Evolutionary conservation across 2,797 vertebrate genomes (phyloP).

Genomic region (Ctenopoma kingsleyae): DNA sequence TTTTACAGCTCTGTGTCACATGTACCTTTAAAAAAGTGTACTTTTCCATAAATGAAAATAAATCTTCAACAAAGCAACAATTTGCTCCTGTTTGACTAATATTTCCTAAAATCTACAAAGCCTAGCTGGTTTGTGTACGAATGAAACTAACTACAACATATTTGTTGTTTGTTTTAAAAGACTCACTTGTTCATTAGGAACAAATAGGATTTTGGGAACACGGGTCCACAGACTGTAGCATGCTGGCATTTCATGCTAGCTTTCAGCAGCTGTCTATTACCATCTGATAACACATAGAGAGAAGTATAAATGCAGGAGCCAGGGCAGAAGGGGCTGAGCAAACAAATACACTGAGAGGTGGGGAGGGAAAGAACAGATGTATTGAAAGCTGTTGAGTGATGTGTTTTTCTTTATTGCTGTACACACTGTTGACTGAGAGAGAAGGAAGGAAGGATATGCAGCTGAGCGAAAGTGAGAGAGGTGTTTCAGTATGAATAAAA

Average conservation of each 20-base stretch:
- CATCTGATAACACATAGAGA: conserved; percentile 52
- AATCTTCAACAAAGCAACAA: background rate
- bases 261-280: conserved; percentile 76
- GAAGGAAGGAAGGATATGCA: conserved; percentile 28
- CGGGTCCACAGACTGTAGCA: conserved; percentile 16
- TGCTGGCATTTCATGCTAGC: conserved; percentile 51
- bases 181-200: background rate
- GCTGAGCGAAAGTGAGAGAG: conserved; percentile 17
- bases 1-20: too few species aligned
- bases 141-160: background rate
- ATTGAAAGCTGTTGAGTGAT: conserved; percentile 76
- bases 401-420: conserved; percentile 61
- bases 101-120: background rate
- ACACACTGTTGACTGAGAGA: conserved; percentile 48
- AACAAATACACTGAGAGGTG: conserved; percentile 66
- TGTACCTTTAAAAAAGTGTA: background rate
- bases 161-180: background rate
- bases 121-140: background rate
- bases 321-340: conserved; percentile 63
- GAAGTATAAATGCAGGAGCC: conserved; percentile 49
- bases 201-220: background rate
- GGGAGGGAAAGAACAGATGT: conserved; percentile 49
- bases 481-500: conserved; percentile 37
- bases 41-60: background rate
- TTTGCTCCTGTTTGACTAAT: background rate